Base-by-base conservation (phyloP, 1,140 invertebrate genomes). In the Cephus cinctus region DNA sequence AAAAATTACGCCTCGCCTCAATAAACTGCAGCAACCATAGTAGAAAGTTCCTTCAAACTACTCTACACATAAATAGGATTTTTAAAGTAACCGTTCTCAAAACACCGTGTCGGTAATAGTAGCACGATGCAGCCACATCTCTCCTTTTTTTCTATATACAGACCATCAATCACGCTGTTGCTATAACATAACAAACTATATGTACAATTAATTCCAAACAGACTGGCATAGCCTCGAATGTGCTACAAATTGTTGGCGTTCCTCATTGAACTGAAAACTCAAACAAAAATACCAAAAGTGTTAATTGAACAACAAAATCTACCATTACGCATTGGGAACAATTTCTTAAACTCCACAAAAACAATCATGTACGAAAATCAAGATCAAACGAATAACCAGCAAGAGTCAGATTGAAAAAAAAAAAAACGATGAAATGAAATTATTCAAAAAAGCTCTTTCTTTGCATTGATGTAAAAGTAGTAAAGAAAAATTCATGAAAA, bases 51-150 rank as follows among this genome's bases (percentile, higher is more conserved):
- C 20, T 48, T 51, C 21, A 32, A 59, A 65, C 58, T 60, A 55
- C 56, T 52, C 63, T 65, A 65, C 62, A 34, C 47, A 59, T 61
- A 63, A 61, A 61, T 54, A 61, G 54, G 42, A 58, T 51, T 54
- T 52, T 53, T 43, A 63, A 62, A 59, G 51, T 41, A 57, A 62
- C 57, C 50, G 30, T 54, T 36, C 49, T 31, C 44, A 52, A 52
- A 42, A n/a, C 34, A 27, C 49, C 21, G 39, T 15, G 44, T 50
- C n/a, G n/a, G 51, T 34, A 32, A 36, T 38, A 51, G 54, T 20
- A 35, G 32, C 38, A 46, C 48, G 47, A 14, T 23, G 15, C 9
- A 12, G 21, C 39, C 46, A 38, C 31, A 35, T 2, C 43, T 52
- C 20, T 46, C 47, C 27, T 57, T 27, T n/a, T n/a, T n/a, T n/a